These are phyloP conservation scores for Hydrophis major DNA, from an alignment of 2,797 vertebrate genomes.

Conservation along the genomic window DNA sequence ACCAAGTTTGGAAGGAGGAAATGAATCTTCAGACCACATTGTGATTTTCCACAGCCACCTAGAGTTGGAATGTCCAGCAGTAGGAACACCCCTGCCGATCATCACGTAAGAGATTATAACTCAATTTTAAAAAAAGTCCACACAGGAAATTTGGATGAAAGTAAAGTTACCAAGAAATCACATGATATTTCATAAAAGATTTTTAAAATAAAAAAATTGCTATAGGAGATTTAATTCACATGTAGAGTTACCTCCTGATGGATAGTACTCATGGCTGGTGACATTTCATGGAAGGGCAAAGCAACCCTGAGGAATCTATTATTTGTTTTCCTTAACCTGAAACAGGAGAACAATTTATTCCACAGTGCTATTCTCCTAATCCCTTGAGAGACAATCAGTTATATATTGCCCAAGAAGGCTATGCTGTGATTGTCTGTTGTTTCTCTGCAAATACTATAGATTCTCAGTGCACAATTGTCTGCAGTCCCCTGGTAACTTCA, in stretches of 20 bases:
- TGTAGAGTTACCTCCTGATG: neutral
- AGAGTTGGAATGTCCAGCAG: slow-evolving; percentile 86
- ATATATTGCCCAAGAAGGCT: neutral
- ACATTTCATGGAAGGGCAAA: neutral
- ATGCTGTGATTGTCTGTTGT: neutral
- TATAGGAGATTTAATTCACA: neutral
- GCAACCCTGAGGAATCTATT: neutral
- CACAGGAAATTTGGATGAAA: neutral
- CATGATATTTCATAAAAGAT: neutral
- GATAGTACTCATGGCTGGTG: neutral
- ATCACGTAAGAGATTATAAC: slow-evolving; percentile 79
- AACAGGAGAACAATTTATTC: neutral
- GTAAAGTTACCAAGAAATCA: neutral
- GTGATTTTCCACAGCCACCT: slow-evolving; percentile 82
- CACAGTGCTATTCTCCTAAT: neutral
- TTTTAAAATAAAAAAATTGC: neutral
- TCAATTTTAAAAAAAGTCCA: slow-evolving; percentile 19
- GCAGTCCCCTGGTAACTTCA: neutral
- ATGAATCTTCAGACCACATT: slow-evolving; percentile 76
- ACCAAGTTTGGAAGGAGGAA: slow-evolving; percentile 81
- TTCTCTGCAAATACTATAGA: neutral
- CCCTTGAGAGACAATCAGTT: neutral
- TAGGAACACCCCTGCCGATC: slow-evolving; percentile 82
- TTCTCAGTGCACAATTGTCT: neutral
- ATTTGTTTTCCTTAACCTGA: neutral